Evolutionary conservation across 2,797 vertebrate species (phyloP), one percentile per base, ranked within the genome.

Genomic region (Notoglanidium macrostoma): DNA sequence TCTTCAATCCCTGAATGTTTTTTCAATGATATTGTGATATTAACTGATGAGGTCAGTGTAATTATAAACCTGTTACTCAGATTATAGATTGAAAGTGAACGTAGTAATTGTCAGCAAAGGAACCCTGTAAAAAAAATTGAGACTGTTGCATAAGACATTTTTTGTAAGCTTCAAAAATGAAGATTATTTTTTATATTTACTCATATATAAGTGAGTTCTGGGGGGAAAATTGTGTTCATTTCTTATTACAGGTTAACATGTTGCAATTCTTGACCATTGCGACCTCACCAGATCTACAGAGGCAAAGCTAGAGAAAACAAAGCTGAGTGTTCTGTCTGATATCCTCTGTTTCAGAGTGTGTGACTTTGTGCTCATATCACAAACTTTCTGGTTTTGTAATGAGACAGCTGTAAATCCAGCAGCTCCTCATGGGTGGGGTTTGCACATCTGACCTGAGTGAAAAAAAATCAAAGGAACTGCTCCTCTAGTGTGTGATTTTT

Each of bases 391-490:
- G 78, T 87, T 86, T 83, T 85, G 83, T 85, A 88, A 89, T 70
- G 26, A 90, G 61, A 84, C 86, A 89, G 88, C 84, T 90, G 80
- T 84, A 73, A 84, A 81, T 82, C 55, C 4, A 83, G 74, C 46
- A 83, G 84, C 82, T 83, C 57, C 77, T 72, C 54, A 67, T 40
- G 82, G 85, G 73, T 86, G 80, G 26, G 44, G 57, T 35, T 44
- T 63, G n/a, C 26, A 79, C 46, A 61, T 61, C 70, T 80, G 61
- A 81, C 55, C 80, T 59, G 32, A 54, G 17, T 35, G 61, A 79
- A 40, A 23, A 40, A 21, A 83, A 26, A 40, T 15, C 78, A 70
- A 79, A 88, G 67, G 70, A 21, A 35, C 46, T 59, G n/a, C 63
- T 65, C 76, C 32, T 68, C 49, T 12, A 46, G 26, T 70, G 78